Conservation (phyloP, 92 coral and sea anemone genomes). For the Diadumene lineata region DNA sequence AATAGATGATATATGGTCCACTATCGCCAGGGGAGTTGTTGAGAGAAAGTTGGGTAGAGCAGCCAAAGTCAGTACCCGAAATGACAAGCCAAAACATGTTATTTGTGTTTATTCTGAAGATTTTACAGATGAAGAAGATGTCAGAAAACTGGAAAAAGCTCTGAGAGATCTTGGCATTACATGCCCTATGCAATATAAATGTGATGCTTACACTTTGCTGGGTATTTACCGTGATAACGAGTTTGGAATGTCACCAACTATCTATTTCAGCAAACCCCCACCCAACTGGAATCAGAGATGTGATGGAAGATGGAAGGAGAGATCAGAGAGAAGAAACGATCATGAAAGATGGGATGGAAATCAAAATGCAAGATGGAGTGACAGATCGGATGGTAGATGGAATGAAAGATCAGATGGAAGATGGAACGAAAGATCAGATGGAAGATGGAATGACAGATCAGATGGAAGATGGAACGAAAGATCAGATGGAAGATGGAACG, state of each 20-base stretch:
- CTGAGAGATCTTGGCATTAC: conserved; percentile 23
- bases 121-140: conserved; percentile 39
- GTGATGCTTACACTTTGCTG: conserved; percentile 31
- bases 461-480: not conserved
- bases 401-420: not conserved
- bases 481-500: not conserved
- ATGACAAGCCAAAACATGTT: conserved; percentile 6
- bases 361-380: no score
- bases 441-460: not conserved
- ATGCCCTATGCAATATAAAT: conserved; percentile 18
- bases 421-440: not conserved
- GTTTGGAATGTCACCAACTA: conserved; percentile 23
- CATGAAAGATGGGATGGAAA: no score
- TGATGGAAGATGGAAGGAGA: not conserved
- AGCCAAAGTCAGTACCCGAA: conserved; percentile 22
- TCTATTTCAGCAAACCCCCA: conserved; percentile 1
- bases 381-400: not conserved
- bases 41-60: conserved; percentile 19
- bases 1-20: conserved; percentile 32
- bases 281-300: not conserved
- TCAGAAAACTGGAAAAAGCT: conserved; percentile 24
- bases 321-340: not conserved
- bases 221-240: conserved; percentile 27
- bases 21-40: conserved; percentile 37
- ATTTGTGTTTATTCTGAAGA: conserved; percentile 47